phyloP scores from a whole-genome alignment of 2,888 invertebrate species.

The Caprella mutica region DNA sequence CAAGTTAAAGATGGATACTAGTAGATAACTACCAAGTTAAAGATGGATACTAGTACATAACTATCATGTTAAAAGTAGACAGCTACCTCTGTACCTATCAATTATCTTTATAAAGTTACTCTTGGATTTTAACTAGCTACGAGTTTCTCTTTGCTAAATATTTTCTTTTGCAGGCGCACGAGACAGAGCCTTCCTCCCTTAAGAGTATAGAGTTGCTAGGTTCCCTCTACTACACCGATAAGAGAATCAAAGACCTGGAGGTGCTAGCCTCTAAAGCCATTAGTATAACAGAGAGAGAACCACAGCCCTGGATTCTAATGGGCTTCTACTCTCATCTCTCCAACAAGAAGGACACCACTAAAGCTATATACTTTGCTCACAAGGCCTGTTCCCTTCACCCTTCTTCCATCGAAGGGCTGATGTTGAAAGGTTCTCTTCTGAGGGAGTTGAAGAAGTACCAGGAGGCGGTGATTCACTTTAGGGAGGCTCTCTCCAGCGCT shows the following conservation, averaged over 20 bases:
- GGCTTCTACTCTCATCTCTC: conserved; percentile 57
- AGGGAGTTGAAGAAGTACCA: conserved; percentile 54
- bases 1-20: too few relatives aligned
- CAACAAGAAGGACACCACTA: conserved; percentile 54
- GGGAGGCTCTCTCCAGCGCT: conserved; percentile 52
- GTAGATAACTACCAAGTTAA: too few relatives aligned
- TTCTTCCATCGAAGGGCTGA: conserved; percentile 57
- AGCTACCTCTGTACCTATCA: too few relatives aligned
- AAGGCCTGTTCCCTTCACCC: conserved; percentile 56
- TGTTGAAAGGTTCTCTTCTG: conserved; percentile 59
- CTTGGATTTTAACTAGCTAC: too few relatives aligned
- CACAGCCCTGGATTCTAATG: conserved; percentile 64
- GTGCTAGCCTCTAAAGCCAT: conserved; percentile 48
- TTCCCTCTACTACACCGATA: conserved; percentile 42
- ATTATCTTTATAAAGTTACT: too few relatives aligned
- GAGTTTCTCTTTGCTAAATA: too few relatives aligned
- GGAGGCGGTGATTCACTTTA: conserved; percentile 54
- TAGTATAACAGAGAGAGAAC: conserved; percentile 40
- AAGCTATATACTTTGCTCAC: conserved; percentile 60
- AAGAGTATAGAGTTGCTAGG: conserved; percentile 55
- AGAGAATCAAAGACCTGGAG: conserved; percentile 48
- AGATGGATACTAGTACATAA: too few relatives aligned
- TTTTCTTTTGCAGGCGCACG: conserved; percentile 43
- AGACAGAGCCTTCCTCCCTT: conserved; percentile 47
- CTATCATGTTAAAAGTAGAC: too few relatives aligned